Evolutionary conservation across 2,888 invertebrate species (phyloP).

Genomic region (Augiades crinisus): DNA sequence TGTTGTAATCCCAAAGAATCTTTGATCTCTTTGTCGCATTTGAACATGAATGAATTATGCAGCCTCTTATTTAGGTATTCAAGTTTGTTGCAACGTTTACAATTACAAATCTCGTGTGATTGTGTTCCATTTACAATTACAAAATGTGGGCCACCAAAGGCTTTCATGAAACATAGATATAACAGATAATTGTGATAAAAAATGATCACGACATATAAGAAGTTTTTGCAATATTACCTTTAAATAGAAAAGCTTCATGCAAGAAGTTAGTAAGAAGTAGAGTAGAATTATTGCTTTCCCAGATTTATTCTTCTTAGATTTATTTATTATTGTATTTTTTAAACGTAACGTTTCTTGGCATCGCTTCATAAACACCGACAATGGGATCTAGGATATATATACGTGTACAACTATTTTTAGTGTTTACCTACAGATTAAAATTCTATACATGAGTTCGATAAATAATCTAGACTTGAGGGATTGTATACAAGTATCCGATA

Average conservation of each 20-base stretch:
- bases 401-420: not conserved
- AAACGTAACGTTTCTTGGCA: slow-evolving; percentile 5
- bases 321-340: not conserved
- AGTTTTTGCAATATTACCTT: too few species aligned
- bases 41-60: not conserved
- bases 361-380: not conserved
- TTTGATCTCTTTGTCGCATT: not conserved
- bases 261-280: too few species aligned
- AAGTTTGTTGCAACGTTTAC: not conserved
- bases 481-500: slow-evolving; percentile 9
- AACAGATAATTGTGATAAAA: too few species aligned
- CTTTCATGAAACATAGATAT: too few species aligned
- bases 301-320: too few species aligned
- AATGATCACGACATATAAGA: too few species aligned
- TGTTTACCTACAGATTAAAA: slow-evolving; percentile 3
- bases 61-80: not conserved
- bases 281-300: too few species aligned
- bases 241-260: too few species aligned
- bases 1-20: not conserved
- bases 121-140: not conserved
- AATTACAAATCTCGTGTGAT: not conserved
- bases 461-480: slow-evolving; percentile 5
- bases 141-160: too few species aligned
- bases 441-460: slow-evolving; percentile 4
- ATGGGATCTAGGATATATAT: not conserved